These are phyloP conservation scores for Laticauda colubrina DNA, from an alignment of 2,113 vertebrate species.

Conservation along the genomic window DNA sequence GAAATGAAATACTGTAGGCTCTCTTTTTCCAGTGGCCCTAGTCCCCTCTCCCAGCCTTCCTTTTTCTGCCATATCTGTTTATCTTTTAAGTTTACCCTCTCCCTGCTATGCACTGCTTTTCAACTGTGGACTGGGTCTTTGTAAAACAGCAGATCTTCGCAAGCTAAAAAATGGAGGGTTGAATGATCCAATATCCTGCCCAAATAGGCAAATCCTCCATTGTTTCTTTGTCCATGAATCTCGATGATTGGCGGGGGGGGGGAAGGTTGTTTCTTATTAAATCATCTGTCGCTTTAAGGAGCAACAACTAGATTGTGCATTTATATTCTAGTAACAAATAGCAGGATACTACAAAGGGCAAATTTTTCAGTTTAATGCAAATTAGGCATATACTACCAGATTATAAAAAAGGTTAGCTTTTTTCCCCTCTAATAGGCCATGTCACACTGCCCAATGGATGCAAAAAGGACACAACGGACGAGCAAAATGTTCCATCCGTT, in stretches of 20 bases:
- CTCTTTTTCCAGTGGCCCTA: conserved; percentile 10
- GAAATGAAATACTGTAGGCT: conserved; percentile 42
- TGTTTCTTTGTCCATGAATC: not conserved
- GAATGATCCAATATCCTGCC: conserved; percentile 11
- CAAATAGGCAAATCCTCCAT: conserved; percentile 4
- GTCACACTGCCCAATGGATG: too few relatives aligned
- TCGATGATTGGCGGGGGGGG: not conserved
- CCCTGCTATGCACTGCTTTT: not conserved
- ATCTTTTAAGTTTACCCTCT: not conserved
- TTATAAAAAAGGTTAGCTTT: not conserved
- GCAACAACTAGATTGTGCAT: not conserved
- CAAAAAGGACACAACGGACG: too few relatives aligned
- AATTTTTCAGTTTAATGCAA: not conserved
- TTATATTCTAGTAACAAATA: not conserved
- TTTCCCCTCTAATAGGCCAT: not conserved
- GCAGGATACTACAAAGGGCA: not conserved
- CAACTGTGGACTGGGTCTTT: conserved; percentile 5
- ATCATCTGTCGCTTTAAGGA: not conserved
- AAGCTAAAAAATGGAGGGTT: conserved; percentile 4
- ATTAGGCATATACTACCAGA: not conserved
- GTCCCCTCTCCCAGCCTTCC: conserved; percentile 14
- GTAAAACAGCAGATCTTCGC: conserved; percentile 9
- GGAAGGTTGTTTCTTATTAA: not conserved
- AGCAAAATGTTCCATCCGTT: too few relatives aligned
- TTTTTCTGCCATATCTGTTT: not conserved